A percentile compares a stretch with the other conserved stretches of the same genome.
Evolutionary conservation across 2,113 vertebrate genomes (phyloP).

Genomic region (Pluvialis apricaria): DNA sequence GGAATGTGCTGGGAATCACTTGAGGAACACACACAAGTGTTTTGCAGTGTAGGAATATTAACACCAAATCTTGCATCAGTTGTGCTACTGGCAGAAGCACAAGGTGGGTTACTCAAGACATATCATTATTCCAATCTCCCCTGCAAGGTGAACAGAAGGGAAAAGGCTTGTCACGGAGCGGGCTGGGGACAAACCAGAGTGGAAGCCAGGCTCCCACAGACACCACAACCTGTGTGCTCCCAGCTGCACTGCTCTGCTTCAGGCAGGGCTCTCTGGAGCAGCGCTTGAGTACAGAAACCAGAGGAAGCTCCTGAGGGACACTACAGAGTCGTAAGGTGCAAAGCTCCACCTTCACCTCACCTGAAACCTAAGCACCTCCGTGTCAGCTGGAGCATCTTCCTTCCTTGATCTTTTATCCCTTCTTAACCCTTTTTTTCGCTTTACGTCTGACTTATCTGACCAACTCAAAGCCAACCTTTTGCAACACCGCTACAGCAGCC

Average conservation of each 20-base stretch:
- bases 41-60: background rate
- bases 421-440: background rate
- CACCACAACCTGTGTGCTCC: too few relatives aligned
- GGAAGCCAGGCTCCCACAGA: background rate
- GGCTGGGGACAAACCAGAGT: background rate
- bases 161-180: background rate
- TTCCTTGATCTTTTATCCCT: background rate
- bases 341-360: background rate
- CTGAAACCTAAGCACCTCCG: background rate
- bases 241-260: background rate
- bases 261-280: background rate
- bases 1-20: background rate
- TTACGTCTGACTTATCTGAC: background rate
- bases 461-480: background rate
- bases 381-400: background rate
- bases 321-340: background rate
- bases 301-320: background rate
- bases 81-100: background rate
- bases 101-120: background rate
- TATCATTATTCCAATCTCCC: background rate
- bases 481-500: accelerated
- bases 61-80: background rate
- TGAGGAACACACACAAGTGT: background rate
- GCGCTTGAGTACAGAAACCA: background rate
- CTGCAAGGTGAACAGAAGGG: background rate